Evolutionary conservation across 2,113 vertebrate genomes (phyloP).

Genomic region (Sceloporus undulatus): DNA sequence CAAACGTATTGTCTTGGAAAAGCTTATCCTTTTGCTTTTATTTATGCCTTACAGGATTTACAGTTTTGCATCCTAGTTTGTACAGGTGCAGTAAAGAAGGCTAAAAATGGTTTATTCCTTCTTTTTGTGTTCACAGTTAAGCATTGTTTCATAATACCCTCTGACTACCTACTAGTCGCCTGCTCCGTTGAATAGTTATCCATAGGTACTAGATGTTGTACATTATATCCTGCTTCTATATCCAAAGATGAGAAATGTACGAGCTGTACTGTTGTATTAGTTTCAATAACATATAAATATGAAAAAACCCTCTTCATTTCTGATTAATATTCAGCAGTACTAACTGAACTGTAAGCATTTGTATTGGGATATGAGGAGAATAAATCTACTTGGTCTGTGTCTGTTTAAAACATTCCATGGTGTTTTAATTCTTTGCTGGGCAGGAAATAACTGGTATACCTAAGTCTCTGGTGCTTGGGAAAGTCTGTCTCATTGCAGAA

Average conservation of each 20-base stretch:
- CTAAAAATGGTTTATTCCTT: not conserved
- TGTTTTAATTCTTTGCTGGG: not conserved
- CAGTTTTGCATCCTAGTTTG: not conserved
- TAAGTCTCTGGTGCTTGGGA: not conserved
- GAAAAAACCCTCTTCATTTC: not conserved
- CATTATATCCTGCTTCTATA: not conserved
- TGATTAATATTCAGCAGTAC: not conserved
- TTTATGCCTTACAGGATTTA: not conserved
- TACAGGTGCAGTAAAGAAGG: not conserved
- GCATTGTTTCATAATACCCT: not conserved
- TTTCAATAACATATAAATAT: not conserved
- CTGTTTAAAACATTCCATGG: not conserved
- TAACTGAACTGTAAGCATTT: not conserved
- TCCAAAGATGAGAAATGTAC: too few relatives aligned
- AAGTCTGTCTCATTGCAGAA: not conserved
- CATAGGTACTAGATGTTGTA: not conserved
- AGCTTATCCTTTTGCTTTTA: not conserved
- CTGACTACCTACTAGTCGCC: too few relatives aligned
- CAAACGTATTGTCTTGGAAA: too few relatives aligned
- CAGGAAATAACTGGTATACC: not conserved
- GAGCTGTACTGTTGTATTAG: not conserved
- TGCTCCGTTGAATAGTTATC: not conserved
- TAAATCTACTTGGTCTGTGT: not conserved
- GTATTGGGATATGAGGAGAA: not conserved
- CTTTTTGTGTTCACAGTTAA: not conserved